phyloP scores from a whole-genome alignment of 92 coral and sea anemone genomes.

The Epizoanthus fatuus region DNA sequence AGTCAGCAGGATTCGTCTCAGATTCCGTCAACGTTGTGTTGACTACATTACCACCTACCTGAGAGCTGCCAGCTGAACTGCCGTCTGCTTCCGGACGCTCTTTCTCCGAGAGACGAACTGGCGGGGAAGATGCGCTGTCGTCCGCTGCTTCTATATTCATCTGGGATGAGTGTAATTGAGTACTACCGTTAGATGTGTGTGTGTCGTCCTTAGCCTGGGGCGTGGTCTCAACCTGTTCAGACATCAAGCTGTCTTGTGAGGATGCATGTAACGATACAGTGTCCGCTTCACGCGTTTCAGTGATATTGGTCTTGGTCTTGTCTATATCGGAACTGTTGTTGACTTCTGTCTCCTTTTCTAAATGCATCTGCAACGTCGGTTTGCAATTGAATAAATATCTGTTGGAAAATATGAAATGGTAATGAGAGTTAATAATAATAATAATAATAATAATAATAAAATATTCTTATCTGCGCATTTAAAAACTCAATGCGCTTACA shows the following conservation, averaged over 20 bases:
- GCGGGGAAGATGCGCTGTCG: neutral
- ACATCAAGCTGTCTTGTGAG: slow-evolving; percentile 37
- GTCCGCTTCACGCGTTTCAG: neutral
- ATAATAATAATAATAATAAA: too few species aligned
- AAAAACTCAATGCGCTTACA: too few species aligned
- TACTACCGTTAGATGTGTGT: neutral
- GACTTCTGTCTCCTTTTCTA: neutral
- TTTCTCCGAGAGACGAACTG: neutral
- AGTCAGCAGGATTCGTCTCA: slow-evolving; percentile 1
- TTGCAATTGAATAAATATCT: neutral
- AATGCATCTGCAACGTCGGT: neutral
- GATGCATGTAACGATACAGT: slow-evolving; percentile 3
- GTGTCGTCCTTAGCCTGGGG: too few species aligned
- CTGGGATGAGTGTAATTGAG: neutral
- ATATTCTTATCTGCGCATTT: too few species aligned
- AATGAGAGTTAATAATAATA: too few species aligned
- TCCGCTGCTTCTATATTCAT: neutral
- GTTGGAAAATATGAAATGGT: neutral
- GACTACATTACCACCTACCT: neutral
- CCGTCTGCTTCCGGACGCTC: neutral
- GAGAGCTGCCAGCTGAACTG: slow-evolving; percentile 4
- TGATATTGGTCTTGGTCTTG: neutral
- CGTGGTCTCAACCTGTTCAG: neutral
- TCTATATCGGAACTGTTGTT: neutral
- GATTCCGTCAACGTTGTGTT: neutral